These are phyloP conservation scores for Globodera rostochiensis DNA, from an alignment of 1,140 invertebrate species.

Conservation along the genomic window DNA sequence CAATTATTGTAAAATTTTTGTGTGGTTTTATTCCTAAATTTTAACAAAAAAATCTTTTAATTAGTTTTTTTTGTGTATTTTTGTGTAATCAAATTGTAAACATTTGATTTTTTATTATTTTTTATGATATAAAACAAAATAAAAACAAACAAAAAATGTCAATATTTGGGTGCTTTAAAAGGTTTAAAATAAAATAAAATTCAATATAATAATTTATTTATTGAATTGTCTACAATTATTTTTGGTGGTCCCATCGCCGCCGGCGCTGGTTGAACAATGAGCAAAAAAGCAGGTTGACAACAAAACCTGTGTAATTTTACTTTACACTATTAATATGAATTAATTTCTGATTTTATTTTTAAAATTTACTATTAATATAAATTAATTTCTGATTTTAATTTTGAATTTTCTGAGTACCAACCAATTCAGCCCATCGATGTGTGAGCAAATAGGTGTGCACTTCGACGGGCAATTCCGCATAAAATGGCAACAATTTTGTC, in stretches of 20 bases:
- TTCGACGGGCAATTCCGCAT: conserved; percentile 88
- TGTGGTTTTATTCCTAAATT: too few species aligned
- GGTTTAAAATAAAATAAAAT: not conserved
- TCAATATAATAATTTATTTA: conserved; percentile 3
- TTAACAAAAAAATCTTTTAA: too few species aligned
- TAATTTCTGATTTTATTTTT: not conserved
- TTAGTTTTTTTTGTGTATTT: too few species aligned
- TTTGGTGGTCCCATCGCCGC: not conserved
- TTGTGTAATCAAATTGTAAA: too few species aligned
- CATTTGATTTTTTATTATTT: too few species aligned
- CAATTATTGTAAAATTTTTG: too few species aligned
- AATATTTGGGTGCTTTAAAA: too few species aligned
- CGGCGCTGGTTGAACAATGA: conserved; percentile 43
- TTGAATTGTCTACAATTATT: conserved; percentile 7
- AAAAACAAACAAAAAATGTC: conserved; percentile 26
- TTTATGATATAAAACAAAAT: not conserved
- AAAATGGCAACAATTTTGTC: conserved; percentile 95
- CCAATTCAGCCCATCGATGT: conserved; percentile 79
- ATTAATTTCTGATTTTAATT: not conserved
- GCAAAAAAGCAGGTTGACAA: conserved; percentile 53
- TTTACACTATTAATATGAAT: not conserved
- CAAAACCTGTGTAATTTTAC: conserved; percentile 39
- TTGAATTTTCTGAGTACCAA: conserved; percentile 12
- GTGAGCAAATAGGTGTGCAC: conserved; percentile 86
- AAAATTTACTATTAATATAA: conserved; percentile 4